Evolutionary conservation across 2,888 invertebrate genomes (phyloP).

Genomic region (Ophonus ardosiacus): DNA sequence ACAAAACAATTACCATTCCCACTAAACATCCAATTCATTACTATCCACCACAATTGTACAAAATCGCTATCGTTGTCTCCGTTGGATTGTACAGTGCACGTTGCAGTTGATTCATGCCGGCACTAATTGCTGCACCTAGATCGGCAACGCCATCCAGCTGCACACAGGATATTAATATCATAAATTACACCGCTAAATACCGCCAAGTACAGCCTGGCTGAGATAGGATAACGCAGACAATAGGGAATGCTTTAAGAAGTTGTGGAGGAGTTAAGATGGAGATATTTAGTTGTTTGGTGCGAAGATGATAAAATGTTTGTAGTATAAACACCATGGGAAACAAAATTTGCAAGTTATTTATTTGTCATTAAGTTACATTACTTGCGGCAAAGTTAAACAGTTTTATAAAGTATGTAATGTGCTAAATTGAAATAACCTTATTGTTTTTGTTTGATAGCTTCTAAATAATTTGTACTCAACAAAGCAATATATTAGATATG

Average conservation of each 20-base stretch:
- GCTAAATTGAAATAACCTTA: too few species aligned
- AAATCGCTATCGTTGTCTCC: slow-evolving; percentile 19
- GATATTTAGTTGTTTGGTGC: neutral
- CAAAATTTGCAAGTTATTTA: too few species aligned
- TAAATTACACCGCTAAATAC: slow-evolving; percentile 53
- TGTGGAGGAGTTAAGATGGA: neutral
- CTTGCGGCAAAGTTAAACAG: too few species aligned
- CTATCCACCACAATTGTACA: neutral
- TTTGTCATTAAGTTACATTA: too few species aligned
- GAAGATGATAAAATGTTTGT: neutral
- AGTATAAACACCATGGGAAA: too few species aligned
- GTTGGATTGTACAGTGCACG: neutral
- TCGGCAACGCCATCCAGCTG: slow-evolving; percentile 15
- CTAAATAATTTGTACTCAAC: too few species aligned
- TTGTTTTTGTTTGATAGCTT: too few species aligned
- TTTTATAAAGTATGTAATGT: too few species aligned
- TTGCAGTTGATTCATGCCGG: slow-evolving; percentile 38
- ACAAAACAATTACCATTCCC: slow-evolving; percentile 30
- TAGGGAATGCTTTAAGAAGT: neutral
- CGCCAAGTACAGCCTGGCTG: slow-evolving; percentile 13
- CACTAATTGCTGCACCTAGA: slow-evolving; percentile 55
- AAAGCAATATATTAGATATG: too few species aligned
- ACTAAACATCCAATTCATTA: slow-evolving; percentile 2
- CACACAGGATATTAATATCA: slow-evolving; percentile 55
- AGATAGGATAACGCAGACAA: neutral